A percentile compares a stretch with the other conserved stretches of the same genome.
Conservation (phyloP, 2,797 vertebrate genomes). For the Karalla daura region DNA sequence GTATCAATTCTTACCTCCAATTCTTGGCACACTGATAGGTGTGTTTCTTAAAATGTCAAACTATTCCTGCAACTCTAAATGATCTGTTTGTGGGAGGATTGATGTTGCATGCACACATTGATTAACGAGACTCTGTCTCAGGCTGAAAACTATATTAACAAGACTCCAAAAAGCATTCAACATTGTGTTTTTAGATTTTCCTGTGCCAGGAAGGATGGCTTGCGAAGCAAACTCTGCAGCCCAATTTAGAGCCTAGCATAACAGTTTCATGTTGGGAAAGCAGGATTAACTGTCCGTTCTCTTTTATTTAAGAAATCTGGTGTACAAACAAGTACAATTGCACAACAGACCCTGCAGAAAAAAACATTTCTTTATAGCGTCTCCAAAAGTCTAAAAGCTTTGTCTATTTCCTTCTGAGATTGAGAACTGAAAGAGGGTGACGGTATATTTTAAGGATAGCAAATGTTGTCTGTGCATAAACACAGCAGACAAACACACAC, state of each 20-base stretch:
- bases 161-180: conserved; percentile 8
- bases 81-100: neutral
- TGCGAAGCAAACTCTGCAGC: conserved; percentile 24
- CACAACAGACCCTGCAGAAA: conserved; percentile 1
- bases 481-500: neutral
- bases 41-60: neutral
- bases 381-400: conserved; percentile 24
- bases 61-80: conserved; percentile 11
- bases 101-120: neutral
- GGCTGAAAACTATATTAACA: conserved; percentile 18
- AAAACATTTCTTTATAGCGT: conserved; percentile 13
- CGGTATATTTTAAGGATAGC: conserved; percentile 42
- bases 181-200: conserved; percentile 4
- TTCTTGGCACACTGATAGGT: neutral
- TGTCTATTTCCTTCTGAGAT: conserved; percentile 31
- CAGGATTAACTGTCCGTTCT: conserved; percentile 3
- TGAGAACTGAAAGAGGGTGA: conserved; percentile 13
- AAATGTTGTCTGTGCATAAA: conserved; percentile 41
- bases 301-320: conserved; percentile 31
- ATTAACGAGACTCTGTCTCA: conserved; percentile 6
- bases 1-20: neutral
- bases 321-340: conserved; percentile 24
- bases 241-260: neutral
- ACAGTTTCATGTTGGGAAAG: neutral
- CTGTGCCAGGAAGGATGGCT: conserved; percentile 18